A percentile compares a stretch with the other conserved stretches of the same genome.
phyloP scores from a whole-genome alignment of 2,113 vertebrate genomes.

The Sakesphorus luctuosus region DNA sequence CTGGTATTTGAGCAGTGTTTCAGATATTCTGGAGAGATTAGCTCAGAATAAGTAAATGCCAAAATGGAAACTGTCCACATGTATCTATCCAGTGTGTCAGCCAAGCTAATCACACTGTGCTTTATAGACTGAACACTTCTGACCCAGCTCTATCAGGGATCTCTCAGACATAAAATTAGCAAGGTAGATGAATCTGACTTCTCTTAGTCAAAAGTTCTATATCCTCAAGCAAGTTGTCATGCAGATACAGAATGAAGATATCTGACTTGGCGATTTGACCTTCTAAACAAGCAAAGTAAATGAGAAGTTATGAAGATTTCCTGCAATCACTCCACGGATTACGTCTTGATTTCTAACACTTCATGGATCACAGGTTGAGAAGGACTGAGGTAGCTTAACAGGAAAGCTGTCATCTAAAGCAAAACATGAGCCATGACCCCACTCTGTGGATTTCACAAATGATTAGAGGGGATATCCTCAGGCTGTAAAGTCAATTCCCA shows the following conservation, averaged over 20 bases:
- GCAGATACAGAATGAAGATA: background rate
- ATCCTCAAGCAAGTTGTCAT: background rate
- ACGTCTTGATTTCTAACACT: background rate
- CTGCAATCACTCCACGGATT: background rate
- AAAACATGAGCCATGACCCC: background rate
- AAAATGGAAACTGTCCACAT: constrained; percentile 31
- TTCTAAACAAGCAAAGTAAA: constrained; percentile 2
- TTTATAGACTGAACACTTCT: background rate
- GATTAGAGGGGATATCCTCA: background rate
- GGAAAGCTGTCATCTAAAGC: background rate
- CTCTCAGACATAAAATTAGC: background rate
- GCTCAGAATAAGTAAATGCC: constrained; percentile 35
- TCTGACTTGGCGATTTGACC: background rate
- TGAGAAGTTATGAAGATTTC: background rate
- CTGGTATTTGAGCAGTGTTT: constrained; percentile 27
- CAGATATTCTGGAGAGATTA: constrained; percentile 40
- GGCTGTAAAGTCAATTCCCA: background rate
- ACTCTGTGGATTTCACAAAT: background rate
- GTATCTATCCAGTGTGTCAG: background rate
- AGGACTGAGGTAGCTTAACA: background rate
- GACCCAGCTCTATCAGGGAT: background rate
- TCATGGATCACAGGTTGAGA: background rate
- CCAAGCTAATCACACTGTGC: background rate
- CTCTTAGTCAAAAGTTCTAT: background rate
- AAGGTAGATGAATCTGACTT: background rate